A percentile compares a stretch with the other conserved stretches of the same genome.
These are phyloP conservation scores for Streblospio benedicti DNA, from an alignment of 1,140 invertebrate species.

Conservation along the genomic window DNA sequence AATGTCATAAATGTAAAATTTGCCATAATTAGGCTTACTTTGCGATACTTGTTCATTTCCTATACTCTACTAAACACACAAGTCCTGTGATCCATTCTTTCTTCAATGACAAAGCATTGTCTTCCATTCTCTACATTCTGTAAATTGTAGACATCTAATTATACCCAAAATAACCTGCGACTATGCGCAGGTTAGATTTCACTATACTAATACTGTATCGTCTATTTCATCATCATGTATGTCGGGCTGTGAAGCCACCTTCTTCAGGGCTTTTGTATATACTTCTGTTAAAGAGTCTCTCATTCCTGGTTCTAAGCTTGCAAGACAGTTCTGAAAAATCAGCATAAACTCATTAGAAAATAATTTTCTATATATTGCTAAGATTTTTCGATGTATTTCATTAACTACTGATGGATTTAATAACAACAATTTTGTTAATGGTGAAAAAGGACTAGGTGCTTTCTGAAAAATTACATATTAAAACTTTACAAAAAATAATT, in stretches of 20 bases:
- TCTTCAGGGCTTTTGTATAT: slow-evolving; percentile 55
- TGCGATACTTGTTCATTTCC: too few species aligned
- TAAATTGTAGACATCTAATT: too few species aligned
- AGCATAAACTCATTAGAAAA: neutral
- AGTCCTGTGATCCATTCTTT: too few species aligned
- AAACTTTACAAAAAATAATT: neutral
- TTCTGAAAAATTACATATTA: neutral
- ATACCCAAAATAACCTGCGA: too few species aligned
- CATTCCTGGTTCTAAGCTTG: slow-evolving; percentile 73
- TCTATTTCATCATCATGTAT: slow-evolving; percentile 82
- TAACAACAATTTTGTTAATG: neutral
- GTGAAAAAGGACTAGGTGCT: neutral
- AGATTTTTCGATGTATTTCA: neutral
- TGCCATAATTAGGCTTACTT: too few species aligned
- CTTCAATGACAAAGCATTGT: too few species aligned
- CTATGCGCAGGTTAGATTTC: neutral
- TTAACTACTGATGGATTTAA: neutral
- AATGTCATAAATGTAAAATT: too few species aligned
- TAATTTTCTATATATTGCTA: neutral
- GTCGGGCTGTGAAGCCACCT: slow-evolving; percentile 63
- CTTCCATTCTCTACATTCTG: too few species aligned
- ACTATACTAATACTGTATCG: slow-evolving; percentile 66
- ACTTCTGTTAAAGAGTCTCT: slow-evolving; percentile 80
- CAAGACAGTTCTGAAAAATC: slow-evolving; percentile 59
- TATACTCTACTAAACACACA: too few species aligned